Conservation (phyloP, 2,113 vertebrate genomes). For the Setophaga coronata region DNA sequence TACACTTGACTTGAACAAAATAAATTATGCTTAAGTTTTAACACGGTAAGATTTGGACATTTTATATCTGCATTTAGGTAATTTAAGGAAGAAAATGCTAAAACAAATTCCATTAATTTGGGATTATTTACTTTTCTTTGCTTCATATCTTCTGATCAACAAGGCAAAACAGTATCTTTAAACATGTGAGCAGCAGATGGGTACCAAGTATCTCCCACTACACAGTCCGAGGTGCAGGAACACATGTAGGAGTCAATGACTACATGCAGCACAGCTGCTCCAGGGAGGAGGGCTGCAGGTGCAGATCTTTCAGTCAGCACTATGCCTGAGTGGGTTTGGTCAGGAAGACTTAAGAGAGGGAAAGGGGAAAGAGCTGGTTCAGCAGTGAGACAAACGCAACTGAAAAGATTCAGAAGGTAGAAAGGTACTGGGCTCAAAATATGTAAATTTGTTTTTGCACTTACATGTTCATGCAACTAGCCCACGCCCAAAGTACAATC, state of each 20-base stretch:
- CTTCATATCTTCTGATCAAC: not conserved
- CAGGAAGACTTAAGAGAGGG: not conserved
- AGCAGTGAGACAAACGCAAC: not conserved
- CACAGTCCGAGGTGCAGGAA: not conserved
- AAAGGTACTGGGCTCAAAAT: not conserved
- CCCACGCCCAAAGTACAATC: not conserved
- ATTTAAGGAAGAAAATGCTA: not conserved
- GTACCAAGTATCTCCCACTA: not conserved
- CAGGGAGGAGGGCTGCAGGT: not conserved
- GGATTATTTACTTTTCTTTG: not conserved
- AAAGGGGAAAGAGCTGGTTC: not conserved
- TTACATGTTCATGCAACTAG: not conserved
- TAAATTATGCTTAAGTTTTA: not conserved
- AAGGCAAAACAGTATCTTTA: not conserved
- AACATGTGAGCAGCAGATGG: not conserved
- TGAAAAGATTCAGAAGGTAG: not conserved
- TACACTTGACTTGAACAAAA: not conserved
- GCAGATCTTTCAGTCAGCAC: not conserved
- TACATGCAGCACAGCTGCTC: not conserved
- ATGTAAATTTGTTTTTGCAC: not conserved
- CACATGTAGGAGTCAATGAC: not conserved
- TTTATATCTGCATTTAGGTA: not conserved
- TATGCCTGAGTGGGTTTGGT: not conserved
- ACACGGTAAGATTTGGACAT: not conserved
- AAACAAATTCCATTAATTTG: not conserved